These are phyloP conservation scores for Aelia acuminata DNA, from an alignment of 2,888 invertebrate genomes.

Conservation along the genomic window DNA sequence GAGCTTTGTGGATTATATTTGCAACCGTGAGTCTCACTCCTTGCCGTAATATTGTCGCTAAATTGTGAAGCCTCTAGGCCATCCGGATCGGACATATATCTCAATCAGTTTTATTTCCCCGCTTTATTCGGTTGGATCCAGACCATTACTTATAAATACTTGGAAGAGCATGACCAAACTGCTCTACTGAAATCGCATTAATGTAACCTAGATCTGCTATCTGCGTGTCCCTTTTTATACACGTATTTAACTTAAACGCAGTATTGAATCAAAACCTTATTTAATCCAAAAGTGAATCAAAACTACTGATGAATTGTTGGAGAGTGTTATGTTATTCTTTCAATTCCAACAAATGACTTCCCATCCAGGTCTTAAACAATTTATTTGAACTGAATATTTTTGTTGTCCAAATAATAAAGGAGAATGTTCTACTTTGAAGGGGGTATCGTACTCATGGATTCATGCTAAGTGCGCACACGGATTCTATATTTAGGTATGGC, in stretches of 20 bases:
- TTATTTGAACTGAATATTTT: too few relatives aligned
- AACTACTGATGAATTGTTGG: not conserved
- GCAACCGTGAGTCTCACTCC: not conserved
- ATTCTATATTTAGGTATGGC: too few relatives aligned
- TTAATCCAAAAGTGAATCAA: not conserved
- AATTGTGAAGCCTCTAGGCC: not conserved
- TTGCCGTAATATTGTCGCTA: not conserved
- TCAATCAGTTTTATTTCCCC: not conserved
- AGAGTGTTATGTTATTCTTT: too few relatives aligned
- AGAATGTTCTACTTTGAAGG: too few relatives aligned
- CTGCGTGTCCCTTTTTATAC: not conserved
- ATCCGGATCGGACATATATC: not conserved
- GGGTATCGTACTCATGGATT: too few relatives aligned
- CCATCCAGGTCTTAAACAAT: too few relatives aligned
- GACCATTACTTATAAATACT: not conserved
- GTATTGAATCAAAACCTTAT: not conserved
- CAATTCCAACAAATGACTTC: too few relatives aligned
- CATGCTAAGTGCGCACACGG: too few relatives aligned
- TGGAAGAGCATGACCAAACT: not conserved
- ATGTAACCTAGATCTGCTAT: not conserved
- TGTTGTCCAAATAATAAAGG: too few relatives aligned
- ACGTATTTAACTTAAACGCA: not conserved
- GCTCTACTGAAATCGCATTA: not conserved
- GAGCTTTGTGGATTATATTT: conserved; percentile 41
- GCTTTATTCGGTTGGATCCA: not conserved